Evolutionary conservation across 2,888 invertebrate genomes (phyloP).

Genomic region (Eledona agricola): DNA sequence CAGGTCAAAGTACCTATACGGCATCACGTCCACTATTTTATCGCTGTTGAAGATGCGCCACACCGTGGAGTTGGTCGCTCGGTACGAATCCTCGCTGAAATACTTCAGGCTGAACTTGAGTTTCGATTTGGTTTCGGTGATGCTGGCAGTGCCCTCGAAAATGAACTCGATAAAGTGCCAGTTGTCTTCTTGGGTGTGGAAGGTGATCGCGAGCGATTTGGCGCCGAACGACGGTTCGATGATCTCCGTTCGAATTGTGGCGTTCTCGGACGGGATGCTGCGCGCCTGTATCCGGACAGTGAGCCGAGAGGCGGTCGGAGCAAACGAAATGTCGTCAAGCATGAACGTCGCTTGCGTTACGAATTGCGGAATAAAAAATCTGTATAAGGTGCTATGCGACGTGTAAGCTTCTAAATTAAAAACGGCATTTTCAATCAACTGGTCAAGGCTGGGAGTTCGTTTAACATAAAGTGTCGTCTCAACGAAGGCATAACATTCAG

Average conservation of each 20-base stretch:
- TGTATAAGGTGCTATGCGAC: slow-evolving; percentile 51
- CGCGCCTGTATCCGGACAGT: slow-evolving; percentile 65
- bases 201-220: slow-evolving; percentile 52
- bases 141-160: slow-evolving; percentile 43
- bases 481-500: slow-evolving; percentile 63
- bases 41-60: slow-evolving; percentile 37
- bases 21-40: slow-evolving; percentile 41
- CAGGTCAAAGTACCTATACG: slow-evolving; percentile 57
- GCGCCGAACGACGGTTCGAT: slow-evolving; percentile 30
- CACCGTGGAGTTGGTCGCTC: slow-evolving; percentile 21
- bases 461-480: slow-evolving; percentile 53
- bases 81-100: slow-evolving; percentile 28
- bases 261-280: slow-evolving; percentile 63
- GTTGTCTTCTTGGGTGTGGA: slow-evolving; percentile 66
- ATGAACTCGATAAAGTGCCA: slow-evolving; percentile 69
- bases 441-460: slow-evolving; percentile 43
- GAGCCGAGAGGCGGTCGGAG: slow-evolving; percentile 44
- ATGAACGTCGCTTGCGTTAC: slow-evolving; percentile 50
- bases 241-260: slow-evolving; percentile 43
- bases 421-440: slow-evolving; percentile 45
- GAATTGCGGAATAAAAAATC: slow-evolving; percentile 53
- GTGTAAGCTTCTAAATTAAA: slow-evolving; percentile 38
- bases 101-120: slow-evolving; percentile 37
- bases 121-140: slow-evolving; percentile 34
- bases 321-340: slow-evolving; percentile 48